These are phyloP conservation scores for Megalops cyprinoides DNA, from an alignment of 2,797 vertebrate genomes.

Conservation along the genomic window DNA sequence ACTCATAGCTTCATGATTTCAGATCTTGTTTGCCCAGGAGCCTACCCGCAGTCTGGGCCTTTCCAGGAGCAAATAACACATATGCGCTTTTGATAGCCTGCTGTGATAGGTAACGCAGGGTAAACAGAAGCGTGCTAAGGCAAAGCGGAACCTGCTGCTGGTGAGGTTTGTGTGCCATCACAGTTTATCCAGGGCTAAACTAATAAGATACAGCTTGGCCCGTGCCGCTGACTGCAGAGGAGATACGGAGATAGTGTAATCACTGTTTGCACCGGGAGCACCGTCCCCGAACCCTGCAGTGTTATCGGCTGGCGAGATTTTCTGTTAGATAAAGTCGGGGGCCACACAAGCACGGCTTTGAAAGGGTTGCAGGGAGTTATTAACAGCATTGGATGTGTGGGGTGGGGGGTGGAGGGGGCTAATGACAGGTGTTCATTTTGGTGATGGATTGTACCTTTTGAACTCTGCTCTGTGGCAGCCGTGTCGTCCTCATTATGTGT, in stretches of 20 bases:
- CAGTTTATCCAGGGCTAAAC: conserved; percentile 69
- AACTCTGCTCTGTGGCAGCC: conserved; percentile 52
- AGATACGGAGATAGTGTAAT: conserved; percentile 51
- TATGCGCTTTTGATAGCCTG: conserved; percentile 59
- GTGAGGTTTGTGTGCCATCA: conserved; percentile 66
- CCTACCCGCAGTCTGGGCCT: conserved; percentile 26
- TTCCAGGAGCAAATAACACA: conserved; percentile 53
- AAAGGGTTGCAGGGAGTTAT: conserved; percentile 1
- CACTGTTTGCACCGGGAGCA: conserved; percentile 41
- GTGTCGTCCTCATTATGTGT: conserved; percentile 31
- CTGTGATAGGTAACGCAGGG: conserved; percentile 55
- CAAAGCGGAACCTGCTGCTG: conserved; percentile 62
- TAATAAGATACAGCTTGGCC: conserved; percentile 63
- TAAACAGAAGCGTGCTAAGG: conserved; percentile 63
- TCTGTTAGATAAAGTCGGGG: conserved; percentile 73
- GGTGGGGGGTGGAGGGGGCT: too few species aligned
- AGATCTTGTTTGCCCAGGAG: conserved; percentile 37
- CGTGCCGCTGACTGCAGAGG: conserved; percentile 41
- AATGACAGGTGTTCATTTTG: conserved; percentile 56
- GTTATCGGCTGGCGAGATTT: conserved; percentile 72
- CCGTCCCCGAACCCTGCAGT: conserved; percentile 52
- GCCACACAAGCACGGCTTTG: conserved; percentile 36
- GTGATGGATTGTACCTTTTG: conserved; percentile 36
- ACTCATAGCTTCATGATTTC: conserved; percentile 19
- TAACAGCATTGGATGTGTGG: too few species aligned